Conservation (phyloP, 2,113 vertebrate genomes). For the Gorsachius goisagi region DNA sequence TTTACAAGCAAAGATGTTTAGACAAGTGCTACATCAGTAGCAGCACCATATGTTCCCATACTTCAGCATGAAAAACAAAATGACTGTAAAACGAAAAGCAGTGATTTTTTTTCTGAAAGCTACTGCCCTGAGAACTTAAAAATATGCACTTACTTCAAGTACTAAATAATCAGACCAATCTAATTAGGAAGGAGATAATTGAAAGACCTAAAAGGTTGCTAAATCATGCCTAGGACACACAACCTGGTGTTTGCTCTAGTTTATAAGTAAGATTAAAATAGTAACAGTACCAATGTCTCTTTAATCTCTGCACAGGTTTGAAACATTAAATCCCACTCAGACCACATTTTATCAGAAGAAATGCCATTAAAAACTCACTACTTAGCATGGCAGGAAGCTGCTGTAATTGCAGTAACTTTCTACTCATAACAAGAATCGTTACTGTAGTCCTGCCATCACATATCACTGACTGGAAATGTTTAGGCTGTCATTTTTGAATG, state of each 20-base stretch:
- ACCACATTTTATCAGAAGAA: background rate
- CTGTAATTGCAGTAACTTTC: background rate
- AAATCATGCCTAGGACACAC: slow-evolving; percentile 3
- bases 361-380: background rate
- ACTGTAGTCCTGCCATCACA: background rate
- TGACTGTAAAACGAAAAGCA: slow-evolving; percentile 49
- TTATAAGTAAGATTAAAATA: slow-evolving; percentile 13
- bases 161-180: slow-evolving; percentile 46
- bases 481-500: background rate
- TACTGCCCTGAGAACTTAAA: slow-evolving; percentile 35
- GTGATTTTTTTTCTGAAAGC: slow-evolving; percentile 48
- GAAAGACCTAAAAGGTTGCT: slow-evolving; percentile 26
- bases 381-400: background rate
- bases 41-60: slow-evolving; percentile 61
- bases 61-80: slow-evolving; percentile 45
- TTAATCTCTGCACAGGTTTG: background rate
- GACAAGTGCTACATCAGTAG: slow-evolving; percentile 59
- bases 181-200: slow-evolving; percentile 54
- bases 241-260: background rate
- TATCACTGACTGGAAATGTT: background rate
- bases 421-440: background rate
- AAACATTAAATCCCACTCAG: background rate
- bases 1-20: slow-evolving; percentile 59
- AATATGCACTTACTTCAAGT: slow-evolving; percentile 56
- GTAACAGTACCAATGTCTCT: background rate